phyloP scores from a whole-genome alignment of 2,113 vertebrate species.

The Pseudonaja textilis region DNA sequence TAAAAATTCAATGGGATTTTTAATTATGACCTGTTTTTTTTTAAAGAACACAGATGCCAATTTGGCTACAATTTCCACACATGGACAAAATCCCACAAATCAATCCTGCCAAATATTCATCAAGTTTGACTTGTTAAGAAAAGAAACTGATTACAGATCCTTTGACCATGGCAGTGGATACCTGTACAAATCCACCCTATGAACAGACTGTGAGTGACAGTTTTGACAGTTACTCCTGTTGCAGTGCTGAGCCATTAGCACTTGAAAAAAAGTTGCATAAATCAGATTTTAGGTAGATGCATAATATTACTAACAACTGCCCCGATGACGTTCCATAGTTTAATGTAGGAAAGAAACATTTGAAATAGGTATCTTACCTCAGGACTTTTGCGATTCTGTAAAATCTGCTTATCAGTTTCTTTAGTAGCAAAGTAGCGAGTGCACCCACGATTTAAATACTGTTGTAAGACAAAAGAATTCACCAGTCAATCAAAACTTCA shows the following conservation, averaged over 20 bases:
- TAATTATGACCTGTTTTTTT: neutral
- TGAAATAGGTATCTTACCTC: slow-evolving; percentile 77
- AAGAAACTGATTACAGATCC: neutral
- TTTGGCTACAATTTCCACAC: neutral
- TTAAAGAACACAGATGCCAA: neutral
- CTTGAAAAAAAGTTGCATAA: neutral
- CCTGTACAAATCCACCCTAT: neutral
- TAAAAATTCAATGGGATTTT: neutral
- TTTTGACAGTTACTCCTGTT: neutral
- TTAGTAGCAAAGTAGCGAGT: slow-evolving; percentile 93
- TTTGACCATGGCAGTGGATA: neutral
- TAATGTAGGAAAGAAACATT: neutral
- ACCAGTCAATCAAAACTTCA: neutral
- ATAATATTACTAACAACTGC: neutral
- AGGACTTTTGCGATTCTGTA: slow-evolving; percentile 91
- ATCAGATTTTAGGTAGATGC: neutral
- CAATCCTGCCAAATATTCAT: neutral
- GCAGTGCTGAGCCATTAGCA: neutral
- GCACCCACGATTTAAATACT: slow-evolving; percentile 96
- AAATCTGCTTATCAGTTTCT: slow-evolving; percentile 90
- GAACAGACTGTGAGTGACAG: neutral
- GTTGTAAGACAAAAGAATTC: slow-evolving; percentile 30
- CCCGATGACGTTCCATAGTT: neutral
- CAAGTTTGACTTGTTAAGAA: neutral
- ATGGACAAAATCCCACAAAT: neutral